Evolutionary conservation across 2,797 vertebrate species (phyloP).

Genomic region (Sebastes paucispinis): DNA sequence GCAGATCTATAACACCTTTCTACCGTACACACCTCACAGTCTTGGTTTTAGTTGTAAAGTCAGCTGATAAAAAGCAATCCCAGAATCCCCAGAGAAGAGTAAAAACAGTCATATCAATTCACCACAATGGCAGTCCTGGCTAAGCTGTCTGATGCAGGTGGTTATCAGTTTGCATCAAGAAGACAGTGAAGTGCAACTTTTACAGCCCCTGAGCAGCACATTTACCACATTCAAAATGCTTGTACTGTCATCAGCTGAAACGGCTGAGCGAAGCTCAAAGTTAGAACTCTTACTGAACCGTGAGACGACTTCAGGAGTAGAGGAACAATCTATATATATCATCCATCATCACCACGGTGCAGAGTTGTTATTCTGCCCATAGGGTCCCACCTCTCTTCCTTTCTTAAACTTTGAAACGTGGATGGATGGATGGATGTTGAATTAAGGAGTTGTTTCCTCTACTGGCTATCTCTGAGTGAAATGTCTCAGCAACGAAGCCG

Average conservation of each 20-base stretch:
- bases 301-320: neutral
- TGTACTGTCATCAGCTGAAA: neutral
- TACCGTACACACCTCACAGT: neutral
- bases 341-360: conserved; percentile 1
- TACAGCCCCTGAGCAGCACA: neutral
- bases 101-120: neutral
- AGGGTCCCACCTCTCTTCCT: neutral
- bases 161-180: neutral
- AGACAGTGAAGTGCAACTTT: neutral
- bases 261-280: neutral
- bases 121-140: no score
- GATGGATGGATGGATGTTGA: neutral
- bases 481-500: neutral
- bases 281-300: neutral
- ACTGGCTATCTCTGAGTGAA: neutral
- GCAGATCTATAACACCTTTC: neutral
- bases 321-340: neutral
- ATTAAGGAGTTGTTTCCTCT: neutral
- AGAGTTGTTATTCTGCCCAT: neutral
- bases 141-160: neutral
- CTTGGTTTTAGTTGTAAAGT: neutral
- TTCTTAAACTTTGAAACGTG: neutral
- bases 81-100: neutral
- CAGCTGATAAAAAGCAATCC: neutral
- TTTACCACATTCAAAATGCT: neutral